phyloP scores from a whole-genome alignment of 2,888 invertebrate genomes.

The Perdita meconis region DNA sequence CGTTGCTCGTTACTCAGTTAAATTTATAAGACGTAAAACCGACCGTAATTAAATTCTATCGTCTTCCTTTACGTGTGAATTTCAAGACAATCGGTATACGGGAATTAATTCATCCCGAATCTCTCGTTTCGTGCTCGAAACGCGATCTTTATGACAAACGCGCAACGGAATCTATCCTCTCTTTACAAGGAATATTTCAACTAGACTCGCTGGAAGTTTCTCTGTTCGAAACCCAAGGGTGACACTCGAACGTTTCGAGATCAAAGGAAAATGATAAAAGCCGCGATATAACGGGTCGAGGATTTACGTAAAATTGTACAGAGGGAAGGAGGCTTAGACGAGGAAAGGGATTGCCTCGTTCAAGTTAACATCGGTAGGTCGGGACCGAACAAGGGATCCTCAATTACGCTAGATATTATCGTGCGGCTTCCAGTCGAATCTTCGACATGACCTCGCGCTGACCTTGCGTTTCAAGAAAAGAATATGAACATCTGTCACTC shows the following conservation, averaged over 20 bases:
- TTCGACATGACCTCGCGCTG: constrained; percentile 5
- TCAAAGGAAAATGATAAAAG: constrained; percentile 43
- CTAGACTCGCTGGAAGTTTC: not conserved
- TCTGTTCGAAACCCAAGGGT: not conserved
- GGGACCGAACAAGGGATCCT: constrained; percentile 18
- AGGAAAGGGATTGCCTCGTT: constrained; percentile 26
- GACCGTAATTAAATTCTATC: not conserved
- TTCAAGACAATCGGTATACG: not conserved
- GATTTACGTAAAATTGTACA: constrained; percentile 16
- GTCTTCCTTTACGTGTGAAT: not conserved
- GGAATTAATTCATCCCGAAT: not conserved
- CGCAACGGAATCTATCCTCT: not conserved
- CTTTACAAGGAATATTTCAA: constrained; percentile 1
- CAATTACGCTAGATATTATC: constrained; percentile 46
- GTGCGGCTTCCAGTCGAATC: constrained; percentile 3
- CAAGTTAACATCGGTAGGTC: constrained; percentile 40
- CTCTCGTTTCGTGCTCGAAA: not conserved
- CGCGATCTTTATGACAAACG: not conserved
- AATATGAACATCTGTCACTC: too few species aligned
- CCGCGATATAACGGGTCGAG: constrained; percentile 5
- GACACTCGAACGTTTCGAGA: constrained; percentile 16
- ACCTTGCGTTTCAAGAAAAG: too few species aligned
- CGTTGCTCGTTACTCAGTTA: not conserved
- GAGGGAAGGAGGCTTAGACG: not conserved
- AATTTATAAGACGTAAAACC: not conserved